These are phyloP conservation scores for Bombus polaris DNA, from an alignment of 1,140 invertebrate genomes.

Conservation along the genomic window DNA sequence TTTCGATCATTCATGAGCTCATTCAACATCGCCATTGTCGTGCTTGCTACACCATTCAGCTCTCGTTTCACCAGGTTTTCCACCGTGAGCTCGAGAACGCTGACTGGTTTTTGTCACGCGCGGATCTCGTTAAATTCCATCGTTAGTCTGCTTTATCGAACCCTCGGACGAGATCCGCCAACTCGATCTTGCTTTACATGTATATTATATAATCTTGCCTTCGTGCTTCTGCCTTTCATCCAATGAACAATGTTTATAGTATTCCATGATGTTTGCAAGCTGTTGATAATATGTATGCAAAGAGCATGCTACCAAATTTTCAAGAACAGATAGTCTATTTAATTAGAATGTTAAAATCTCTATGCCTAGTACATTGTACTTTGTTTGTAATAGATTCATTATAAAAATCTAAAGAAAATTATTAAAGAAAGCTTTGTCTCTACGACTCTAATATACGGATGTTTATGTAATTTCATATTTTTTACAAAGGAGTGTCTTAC, in stretches of 20 bases:
- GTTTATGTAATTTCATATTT: too few species aligned
- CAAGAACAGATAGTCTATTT: not conserved
- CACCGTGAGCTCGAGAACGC: not conserved
- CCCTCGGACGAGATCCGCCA: conserved; percentile 16
- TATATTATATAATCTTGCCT: conserved; percentile 30
- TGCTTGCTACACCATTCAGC: conserved; percentile 42
- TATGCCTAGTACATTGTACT: not conserved
- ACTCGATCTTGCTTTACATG: conserved; percentile 24
- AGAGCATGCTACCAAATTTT: not conserved
- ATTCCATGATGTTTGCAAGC: not conserved
- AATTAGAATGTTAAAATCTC: not conserved
- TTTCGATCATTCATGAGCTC: conserved; percentile 47
- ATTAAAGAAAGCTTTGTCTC: not conserved
- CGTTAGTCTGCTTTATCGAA: conserved; percentile 44
- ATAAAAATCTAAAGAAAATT: not conserved
- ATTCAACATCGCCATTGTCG: conserved; percentile 46
- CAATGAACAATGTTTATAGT: not conserved
- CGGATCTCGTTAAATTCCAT: conserved; percentile 50
- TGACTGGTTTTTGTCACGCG: conserved; percentile 49
- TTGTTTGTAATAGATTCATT: too few species aligned
- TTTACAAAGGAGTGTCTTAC: not conserved
- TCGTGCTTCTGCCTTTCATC: not conserved
- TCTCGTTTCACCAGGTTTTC: conserved; percentile 51
- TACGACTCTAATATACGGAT: too few species aligned
- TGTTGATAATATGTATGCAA: not conserved